These are phyloP conservation scores for Drymodes brunneopygia DNA, from an alignment of 2,113 vertebrate genomes.

Conservation along the genomic window DNA sequence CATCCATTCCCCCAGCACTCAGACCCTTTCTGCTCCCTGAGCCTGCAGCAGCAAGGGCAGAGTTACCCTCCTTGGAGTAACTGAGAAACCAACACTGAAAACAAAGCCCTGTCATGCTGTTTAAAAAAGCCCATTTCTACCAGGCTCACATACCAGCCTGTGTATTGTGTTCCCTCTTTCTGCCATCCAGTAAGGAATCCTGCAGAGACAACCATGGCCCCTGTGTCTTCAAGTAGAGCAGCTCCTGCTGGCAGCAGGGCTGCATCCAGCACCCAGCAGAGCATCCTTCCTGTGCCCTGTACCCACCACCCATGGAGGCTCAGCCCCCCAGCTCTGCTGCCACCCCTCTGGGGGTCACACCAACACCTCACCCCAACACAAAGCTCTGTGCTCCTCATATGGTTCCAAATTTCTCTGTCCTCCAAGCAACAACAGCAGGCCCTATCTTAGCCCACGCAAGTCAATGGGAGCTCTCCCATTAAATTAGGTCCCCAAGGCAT, in stretches of 20 bases:
- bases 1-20: not conserved
- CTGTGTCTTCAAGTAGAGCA: not conserved
- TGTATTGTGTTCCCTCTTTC: not conserved
- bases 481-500: not conserved
- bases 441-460: not conserved
- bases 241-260: not conserved
- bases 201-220: not conserved
- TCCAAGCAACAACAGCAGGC: not conserved
- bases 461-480: not conserved
- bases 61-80: not conserved
- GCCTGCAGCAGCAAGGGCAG: not conserved
- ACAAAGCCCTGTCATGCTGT: not conserved
- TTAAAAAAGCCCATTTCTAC: not conserved
- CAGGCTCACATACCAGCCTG: not conserved
- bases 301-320: not conserved
- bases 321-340: not conserved
- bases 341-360: not conserved
- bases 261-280: not conserved
- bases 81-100: not conserved
- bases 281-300: not conserved
- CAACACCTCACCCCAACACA: not conserved
- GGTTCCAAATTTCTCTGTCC: not conserved
- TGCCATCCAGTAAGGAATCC: not conserved
- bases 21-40: not conserved
- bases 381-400: not conserved